Evolutionary conservation across 23 tunicate species (phyloP).

Genomic region (Halocynthia roretzi): DNA sequence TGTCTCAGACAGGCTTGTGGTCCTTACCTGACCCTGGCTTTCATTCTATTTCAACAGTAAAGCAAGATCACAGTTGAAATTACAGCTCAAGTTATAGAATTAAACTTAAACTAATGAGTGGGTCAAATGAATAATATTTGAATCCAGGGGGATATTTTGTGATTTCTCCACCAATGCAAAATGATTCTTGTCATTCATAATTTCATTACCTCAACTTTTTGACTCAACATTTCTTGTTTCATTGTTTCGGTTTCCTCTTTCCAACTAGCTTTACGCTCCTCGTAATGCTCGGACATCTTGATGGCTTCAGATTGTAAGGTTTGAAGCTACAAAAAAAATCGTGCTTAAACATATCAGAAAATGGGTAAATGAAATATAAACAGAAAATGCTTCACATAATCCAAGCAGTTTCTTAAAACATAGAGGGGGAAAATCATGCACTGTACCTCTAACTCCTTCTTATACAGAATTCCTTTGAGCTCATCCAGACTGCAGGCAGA

Average conservation of each 20-base stretch:
- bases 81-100: too few relatives aligned
- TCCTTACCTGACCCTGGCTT: too few relatives aligned
- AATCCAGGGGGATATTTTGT: too few relatives aligned
- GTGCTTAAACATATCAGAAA: background rate
- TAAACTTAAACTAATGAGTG: too few relatives aligned
- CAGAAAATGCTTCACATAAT: background rate
- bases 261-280: conserved; percentile 6
- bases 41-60: too few relatives aligned
- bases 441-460: conserved; percentile 20
- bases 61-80: too few relatives aligned
- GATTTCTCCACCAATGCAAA: too few relatives aligned
- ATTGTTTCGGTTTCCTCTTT: conserved; percentile 6
- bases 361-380: background rate
- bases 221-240: conserved; percentile 2
- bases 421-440: background rate
- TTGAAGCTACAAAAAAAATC: conserved; percentile 2
- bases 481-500: conserved; percentile 1
- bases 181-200: background rate
- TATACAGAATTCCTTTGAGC: conserved; percentile 16
- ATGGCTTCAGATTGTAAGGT: conserved; percentile 6
- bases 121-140: too few relatives aligned
- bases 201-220: conserved; percentile 1
- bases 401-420: background rate
- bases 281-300: background rate
- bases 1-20: too few relatives aligned